Base-by-base conservation (phyloP, 2,113 vertebrate genomes). In the Ifrita kowaldi region DNA sequence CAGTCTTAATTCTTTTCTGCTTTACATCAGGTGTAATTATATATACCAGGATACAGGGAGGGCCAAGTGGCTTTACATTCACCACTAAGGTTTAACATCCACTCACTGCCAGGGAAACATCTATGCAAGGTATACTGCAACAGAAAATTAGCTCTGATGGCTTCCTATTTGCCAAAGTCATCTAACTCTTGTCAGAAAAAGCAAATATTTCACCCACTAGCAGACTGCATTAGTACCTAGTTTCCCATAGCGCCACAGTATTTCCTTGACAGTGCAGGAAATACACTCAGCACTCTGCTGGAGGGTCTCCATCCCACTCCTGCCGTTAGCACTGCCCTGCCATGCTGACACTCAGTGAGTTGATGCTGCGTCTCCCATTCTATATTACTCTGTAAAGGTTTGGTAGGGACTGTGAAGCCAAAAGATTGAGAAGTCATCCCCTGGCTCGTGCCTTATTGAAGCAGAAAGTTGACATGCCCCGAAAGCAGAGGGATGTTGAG, bases 1-100 rank as follows among this genome's bases (percentile, higher is more conserved):
- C 16, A 50, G 32, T 44, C 81, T 84, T 84, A 79, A 75, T 86
- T 92, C 47, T 69, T 68, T 90, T 84, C 90, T 94, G 68, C 42
- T 73, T 90, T 81, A 78, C 26, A 81, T 67, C 18, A 53, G 16
- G 4, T 4, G 0, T 62, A 62, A 49, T 75, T 52, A 47, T 63
- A 86, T 84, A 33, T 27, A 88, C 12, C 53, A 50, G 35, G 21
- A 46, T 5, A 84, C 41, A 94, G 37, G 33, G 32, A 68, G 30
- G 52, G 44, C 44, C 90, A 86, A 86, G 35, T 35, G 18, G n/a
- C 37, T 81, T 87, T 74, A 70, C 18, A 49, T 47, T n/a, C 84
- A 89, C 32, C 27, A 33, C 33, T 27, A 73, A 46, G 32, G 28
- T 83, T 81, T 90, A 86, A 71, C 28, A 68, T 44, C 17, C n/a